Conservation (phyloP, 2,888 invertebrate genomes). For the Zaprionus lineosus region DNA sequence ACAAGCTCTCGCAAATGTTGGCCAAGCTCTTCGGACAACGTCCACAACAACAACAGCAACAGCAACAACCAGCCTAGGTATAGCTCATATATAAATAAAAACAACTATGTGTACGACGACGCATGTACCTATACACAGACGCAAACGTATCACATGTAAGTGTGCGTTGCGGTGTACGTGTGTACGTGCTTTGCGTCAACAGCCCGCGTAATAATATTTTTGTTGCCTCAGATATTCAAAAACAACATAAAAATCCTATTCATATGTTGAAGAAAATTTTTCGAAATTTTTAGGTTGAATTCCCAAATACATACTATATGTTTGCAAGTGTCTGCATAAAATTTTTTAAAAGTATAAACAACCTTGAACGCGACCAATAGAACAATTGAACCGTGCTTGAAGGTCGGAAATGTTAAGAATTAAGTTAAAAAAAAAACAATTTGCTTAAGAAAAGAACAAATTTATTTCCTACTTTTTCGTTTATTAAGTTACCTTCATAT, state of each 20-base stretch:
- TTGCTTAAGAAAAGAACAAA: too few relatives aligned
- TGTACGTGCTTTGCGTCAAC: constrained; percentile 71
- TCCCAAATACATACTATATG: neutral
- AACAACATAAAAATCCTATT: constrained; percentile 22
- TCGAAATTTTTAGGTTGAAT: constrained; percentile 9
- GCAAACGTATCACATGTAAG: constrained; percentile 1
- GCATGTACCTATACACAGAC: constrained; percentile 4
- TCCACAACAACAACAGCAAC: constrained; percentile 33
- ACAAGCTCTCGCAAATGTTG: constrained; percentile 44
- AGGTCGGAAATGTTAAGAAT: too few relatives aligned
- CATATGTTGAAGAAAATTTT: too few relatives aligned
- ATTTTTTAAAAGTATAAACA: constrained; percentile 2
- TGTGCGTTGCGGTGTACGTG: constrained; percentile 25
- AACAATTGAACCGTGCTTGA: constrained; percentile 13
- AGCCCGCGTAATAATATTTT: constrained; percentile 46
- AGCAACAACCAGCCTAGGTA: constrained; percentile 40
- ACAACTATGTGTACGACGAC: constrained; percentile 25
- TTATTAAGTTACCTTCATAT: too few relatives aligned
- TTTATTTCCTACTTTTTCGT: too few relatives aligned
- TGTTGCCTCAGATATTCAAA: constrained; percentile 25
- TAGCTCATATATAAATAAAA: constrained; percentile 53
- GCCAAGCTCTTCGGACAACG: constrained; percentile 40
- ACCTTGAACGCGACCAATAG: constrained; percentile 41
- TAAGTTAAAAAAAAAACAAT: too few relatives aligned
- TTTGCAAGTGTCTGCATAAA: neutral